phyloP scores from a whole-genome alignment of 1,140 invertebrate genomes.

The Bombus soroeensis region DNA sequence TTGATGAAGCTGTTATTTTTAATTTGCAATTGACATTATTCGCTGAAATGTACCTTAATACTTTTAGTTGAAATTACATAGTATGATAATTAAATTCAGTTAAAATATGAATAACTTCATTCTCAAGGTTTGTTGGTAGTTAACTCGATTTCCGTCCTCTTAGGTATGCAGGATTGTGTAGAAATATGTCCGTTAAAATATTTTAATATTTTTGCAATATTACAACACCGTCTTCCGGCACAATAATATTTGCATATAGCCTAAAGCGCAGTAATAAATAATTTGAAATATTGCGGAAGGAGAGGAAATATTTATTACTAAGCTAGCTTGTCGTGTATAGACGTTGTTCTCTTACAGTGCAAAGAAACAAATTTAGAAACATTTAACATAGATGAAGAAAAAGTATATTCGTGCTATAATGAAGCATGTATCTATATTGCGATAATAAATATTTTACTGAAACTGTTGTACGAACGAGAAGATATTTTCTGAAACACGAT shows the following conservation, averaged over 20 bases:
- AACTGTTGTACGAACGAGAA: slow-evolving; percentile 58
- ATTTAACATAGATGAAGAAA: slow-evolving; percentile 26
- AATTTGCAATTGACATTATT: not conserved
- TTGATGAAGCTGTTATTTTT: not conserved
- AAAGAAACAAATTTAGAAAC: slow-evolving; percentile 43
- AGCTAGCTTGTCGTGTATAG: slow-evolving; percentile 61
- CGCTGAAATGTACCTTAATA: not conserved
- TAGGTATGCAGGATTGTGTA: slow-evolving; percentile 64
- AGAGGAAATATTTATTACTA: slow-evolving; percentile 44
- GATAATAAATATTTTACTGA: slow-evolving; percentile 58
- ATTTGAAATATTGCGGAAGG: slow-evolving; percentile 24
- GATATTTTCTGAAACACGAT: slow-evolving; percentile 25
- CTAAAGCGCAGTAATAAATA: slow-evolving; percentile 58
- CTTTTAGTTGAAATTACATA: not conserved
- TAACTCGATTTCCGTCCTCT: not conserved
- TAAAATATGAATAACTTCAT: not conserved
- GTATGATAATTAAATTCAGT: not conserved
- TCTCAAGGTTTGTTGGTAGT: not conserved
- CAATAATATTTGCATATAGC: slow-evolving; percentile 72
- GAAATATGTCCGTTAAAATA: slow-evolving; percentile 59
- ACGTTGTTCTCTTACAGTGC: slow-evolving; percentile 47
- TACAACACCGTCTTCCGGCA: slow-evolving; percentile 78
- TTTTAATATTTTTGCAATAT: slow-evolving; percentile 77
- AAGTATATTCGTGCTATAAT: slow-evolving; percentile 60
- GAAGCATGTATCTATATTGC: slow-evolving; percentile 62